Percentiles rank a stretch among this genome's conserved stretches.
phyloP scores from a whole-genome alignment of 2,113 vertebrate species.

The Canis aureus region DNA sequence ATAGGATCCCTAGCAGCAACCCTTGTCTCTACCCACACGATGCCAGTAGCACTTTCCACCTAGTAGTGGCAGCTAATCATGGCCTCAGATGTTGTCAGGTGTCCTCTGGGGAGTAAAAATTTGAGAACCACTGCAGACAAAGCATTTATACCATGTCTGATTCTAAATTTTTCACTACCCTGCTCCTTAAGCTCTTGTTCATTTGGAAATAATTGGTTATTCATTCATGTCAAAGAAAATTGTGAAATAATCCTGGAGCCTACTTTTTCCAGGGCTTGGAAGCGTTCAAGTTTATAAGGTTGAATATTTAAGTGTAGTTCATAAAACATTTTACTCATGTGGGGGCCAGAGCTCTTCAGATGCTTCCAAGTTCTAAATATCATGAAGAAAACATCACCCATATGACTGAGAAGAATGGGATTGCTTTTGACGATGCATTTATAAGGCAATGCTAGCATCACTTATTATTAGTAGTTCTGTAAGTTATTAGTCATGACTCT shows the following conservation, averaged over 20 bases:
- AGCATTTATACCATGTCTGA: background rate
- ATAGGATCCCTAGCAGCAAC: background rate
- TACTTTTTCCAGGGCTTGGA: background rate
- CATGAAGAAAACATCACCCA: background rate
- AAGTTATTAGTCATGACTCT: background rate
- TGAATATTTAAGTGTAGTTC: background rate
- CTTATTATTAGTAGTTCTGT: background rate
- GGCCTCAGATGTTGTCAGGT: background rate
- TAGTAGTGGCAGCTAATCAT: background rate
- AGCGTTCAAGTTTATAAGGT: background rate
- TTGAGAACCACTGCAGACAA: background rate
- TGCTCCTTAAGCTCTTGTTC: background rate
- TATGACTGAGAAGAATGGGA: background rate
- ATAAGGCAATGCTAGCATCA: background rate
- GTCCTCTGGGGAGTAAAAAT: background rate
- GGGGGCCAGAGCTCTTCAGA: background rate
- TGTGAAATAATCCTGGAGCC: background rate
- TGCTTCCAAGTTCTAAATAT: background rate
- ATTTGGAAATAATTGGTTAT: slow-evolving; percentile 43
- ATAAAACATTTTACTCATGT: slow-evolving; percentile 14
- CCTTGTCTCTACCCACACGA: background rate
- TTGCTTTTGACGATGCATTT: slow-evolving; percentile 9
- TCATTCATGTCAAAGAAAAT: slow-evolving; percentile 17
- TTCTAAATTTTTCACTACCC: background rate
- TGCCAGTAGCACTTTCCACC: background rate